Percentiles rank a stretch among this genome's conserved stretches.
These are phyloP conservation scores for Hormaphis cornu DNA, from an alignment of 1,140 invertebrate species.

Conservation along the genomic window DNA sequence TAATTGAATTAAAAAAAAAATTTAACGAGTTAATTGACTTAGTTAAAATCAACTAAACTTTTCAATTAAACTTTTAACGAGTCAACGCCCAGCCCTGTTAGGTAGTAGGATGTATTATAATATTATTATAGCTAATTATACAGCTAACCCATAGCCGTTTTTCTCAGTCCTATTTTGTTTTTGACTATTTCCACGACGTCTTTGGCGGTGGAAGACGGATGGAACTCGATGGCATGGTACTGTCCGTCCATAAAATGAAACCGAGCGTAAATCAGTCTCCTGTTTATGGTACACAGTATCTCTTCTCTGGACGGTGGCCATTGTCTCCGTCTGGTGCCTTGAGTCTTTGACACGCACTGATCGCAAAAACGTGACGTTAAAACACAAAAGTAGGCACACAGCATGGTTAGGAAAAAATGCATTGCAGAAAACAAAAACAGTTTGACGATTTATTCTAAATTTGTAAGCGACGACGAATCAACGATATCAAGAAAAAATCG, in stretches of 20 bases:
- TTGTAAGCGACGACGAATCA: too few relatives aligned
- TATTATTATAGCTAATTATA: neutral
- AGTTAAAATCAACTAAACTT: too few relatives aligned
- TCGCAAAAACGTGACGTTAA: slow-evolving; percentile 33
- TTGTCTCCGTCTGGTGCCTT: slow-evolving; percentile 74
- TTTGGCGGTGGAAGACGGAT: slow-evolving; percentile 83
- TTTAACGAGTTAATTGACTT: too few relatives aligned
- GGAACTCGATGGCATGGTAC: slow-evolving; percentile 88
- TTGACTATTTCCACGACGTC: slow-evolving; percentile 85
- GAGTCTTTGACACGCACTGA: slow-evolving; percentile 70
- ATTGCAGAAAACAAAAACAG: too few relatives aligned
- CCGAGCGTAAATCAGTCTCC: slow-evolving; percentile 79
- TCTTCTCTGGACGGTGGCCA: slow-evolving; percentile 90
- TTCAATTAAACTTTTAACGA: too few relatives aligned
- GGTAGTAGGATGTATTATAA: too few relatives aligned
- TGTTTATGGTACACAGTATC: slow-evolving; percentile 83
- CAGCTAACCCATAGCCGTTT: slow-evolving; percentile 61
- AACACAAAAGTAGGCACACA: too few relatives aligned
- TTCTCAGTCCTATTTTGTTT: slow-evolving; percentile 79
- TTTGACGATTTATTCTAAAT: too few relatives aligned
- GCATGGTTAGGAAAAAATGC: too few relatives aligned
- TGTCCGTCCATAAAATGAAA: slow-evolving; percentile 92
- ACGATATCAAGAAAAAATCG: too few relatives aligned
- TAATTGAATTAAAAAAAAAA: too few relatives aligned
- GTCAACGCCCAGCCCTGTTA: too few relatives aligned